Percentiles rank a stretch among this genome's conserved stretches.
phyloP scores from a whole-genome alignment of 2,113 vertebrate genomes.

The Phylloscopus trochiloides region DNA sequence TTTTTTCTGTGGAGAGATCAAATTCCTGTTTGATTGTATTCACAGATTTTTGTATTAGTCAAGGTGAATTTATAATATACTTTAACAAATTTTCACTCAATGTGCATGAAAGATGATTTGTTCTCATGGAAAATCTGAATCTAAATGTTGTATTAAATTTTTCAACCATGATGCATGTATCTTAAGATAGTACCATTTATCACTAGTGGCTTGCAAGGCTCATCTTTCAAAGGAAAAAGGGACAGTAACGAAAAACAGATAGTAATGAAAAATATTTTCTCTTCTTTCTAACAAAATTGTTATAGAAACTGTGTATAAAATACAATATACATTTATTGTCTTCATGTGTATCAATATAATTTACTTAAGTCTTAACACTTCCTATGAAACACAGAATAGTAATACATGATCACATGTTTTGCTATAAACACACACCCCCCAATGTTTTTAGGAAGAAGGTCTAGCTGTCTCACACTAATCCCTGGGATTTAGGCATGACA shows the following conservation, averaged over 20 bases:
- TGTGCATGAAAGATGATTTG: not conserved
- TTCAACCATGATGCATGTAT: not conserved
- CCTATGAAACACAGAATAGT: not conserved
- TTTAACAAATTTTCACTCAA: not conserved
- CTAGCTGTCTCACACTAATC: not conserved
- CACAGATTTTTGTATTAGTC: not conserved
- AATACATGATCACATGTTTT: not conserved
- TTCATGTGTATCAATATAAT: not conserved
- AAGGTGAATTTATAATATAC: not conserved
- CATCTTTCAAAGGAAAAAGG: not conserved
- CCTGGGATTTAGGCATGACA: not conserved
- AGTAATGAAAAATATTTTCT: not conserved
- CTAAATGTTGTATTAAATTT: not conserved
- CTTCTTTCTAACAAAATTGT: not conserved
- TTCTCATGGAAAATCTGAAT: not conserved
- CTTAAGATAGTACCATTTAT: not conserved
- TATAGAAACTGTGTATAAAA: not conserved
- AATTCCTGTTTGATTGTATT: not conserved
- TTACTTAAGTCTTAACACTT: not conserved
- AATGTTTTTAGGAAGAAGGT: not conserved
- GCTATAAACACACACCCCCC: no score
- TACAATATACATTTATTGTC: fast-evolving
- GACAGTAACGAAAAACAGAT: not conserved
- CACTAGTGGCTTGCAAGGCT: not conserved
- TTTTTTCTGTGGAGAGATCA: not conserved